Evolutionary conservation across 53 echinoderm and acorn worm genomes (phyloP), one percentile per base, ranked within the genome.

Genomic region (Pentamera pediparva): DNA sequence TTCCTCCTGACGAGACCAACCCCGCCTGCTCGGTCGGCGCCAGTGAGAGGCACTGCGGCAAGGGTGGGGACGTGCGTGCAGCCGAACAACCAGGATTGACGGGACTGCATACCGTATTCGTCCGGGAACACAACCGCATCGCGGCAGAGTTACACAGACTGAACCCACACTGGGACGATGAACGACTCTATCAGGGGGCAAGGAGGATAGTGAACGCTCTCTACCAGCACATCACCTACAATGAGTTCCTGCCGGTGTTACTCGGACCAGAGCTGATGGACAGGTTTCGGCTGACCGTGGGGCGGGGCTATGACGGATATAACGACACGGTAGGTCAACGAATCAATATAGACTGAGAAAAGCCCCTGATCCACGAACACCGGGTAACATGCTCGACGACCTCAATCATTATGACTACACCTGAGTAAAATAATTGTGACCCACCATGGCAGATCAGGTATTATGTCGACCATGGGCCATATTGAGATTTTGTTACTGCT

Each of bases 161-260:
- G 28, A 94, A 94, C 58, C 62, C 40, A 2, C 36, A 71, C 58
- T 94, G 94, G 94, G 58, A 57, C 28, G 70, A 73, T 17, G 90
- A 87, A 5, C 59, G 36, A 10, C 18, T 87, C 19, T 94, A 76
- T 72, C 76, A 78, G 4, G 94, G 90, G 59, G 65, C 94, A 3
- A 65, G 85, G 37, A 77, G 67, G 75, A 85, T 94, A 19, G 62
- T 84, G 32, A 63, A 37, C 45, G 84, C 81, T 4, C 32, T 86
- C 13, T 60, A 78, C 74, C 94, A 94, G 39, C 89, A 90, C 61
- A 89, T 90, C 10, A 62, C 81, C 11, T 94, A 90, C 61, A 87
- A 90, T 40, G 89, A 94, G 48, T 94, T 83, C 39, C 61, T 94
- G 32, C 94, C 89, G 11, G 41, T 84, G 6, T 55, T 87, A 17